phyloP scores from a whole-genome alignment of 2,888 invertebrate species.

The Amphiduros pacificus region DNA sequence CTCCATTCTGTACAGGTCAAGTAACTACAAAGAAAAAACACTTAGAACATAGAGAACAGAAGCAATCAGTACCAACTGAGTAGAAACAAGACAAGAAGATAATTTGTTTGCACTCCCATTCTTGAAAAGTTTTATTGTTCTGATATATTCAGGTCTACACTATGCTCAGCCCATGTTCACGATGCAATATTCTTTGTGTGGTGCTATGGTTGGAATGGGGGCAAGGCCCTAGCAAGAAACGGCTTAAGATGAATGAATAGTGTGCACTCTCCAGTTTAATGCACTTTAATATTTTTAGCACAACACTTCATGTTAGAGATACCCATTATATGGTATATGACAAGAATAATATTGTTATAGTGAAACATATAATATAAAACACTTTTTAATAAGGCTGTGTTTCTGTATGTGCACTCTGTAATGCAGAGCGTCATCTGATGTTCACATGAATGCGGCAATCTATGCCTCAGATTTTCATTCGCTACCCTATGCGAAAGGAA shows the following conservation, averaged over 20 bases:
- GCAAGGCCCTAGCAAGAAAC: no score
- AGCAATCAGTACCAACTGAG: not conserved
- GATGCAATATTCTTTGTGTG: no score
- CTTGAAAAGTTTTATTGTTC: no score
- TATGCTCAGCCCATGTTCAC: no score
- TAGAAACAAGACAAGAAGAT: no score
- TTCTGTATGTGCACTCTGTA: not conserved
- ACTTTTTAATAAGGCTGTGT: not conserved
- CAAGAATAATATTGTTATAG: not conserved
- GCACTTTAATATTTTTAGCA: not conserved
- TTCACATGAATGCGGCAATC: not conserved
- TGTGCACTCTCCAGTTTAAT: no score
- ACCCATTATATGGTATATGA: not conserved
- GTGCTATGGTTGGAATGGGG: no score
- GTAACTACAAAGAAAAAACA: constrained; percentile 41
- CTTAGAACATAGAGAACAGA: not conserved
- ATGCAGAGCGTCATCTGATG: not conserved
- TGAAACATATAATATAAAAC: not conserved
- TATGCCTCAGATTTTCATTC: no score
- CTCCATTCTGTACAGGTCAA: constrained; percentile 60
- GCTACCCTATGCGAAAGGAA: no score
- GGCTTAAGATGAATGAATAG: no score
- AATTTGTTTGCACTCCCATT: no score
- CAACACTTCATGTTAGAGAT: not conserved
- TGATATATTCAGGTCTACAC: no score